Percentiles rank a stretch among this genome's conserved stretches.
phyloP scores from a whole-genome alignment of 1,140 invertebrate species.

The Macrobrachium rosenbergii region DNA sequence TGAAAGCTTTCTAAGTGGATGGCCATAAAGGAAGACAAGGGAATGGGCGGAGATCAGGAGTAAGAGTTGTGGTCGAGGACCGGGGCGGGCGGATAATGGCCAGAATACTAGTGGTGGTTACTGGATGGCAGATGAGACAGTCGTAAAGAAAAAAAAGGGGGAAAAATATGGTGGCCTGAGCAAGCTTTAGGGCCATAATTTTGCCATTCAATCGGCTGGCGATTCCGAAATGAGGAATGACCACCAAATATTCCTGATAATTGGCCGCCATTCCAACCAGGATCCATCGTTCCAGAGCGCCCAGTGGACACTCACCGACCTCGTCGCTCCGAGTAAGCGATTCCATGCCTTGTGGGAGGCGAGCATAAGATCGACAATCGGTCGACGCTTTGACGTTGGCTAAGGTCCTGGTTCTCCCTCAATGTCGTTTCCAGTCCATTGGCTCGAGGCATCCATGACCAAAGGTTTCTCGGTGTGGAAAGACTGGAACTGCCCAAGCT shows the following conservation, averaged over 20 bases:
- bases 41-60: background rate
- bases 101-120: no score
- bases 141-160: background rate
- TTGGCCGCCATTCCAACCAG: slow-evolving; percentile 56
- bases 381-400: background rate
- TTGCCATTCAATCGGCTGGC: slow-evolving; percentile 42
- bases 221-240: slow-evolving; percentile 58
- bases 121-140: background rate
- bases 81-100: no score
- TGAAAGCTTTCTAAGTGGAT: background rate
- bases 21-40: background rate
- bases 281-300: slow-evolving; percentile 42
- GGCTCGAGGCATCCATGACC: slow-evolving; percentile 55
- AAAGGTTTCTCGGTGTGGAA: slow-evolving; percentile 51
- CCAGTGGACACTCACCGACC: slow-evolving; percentile 43
- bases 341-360: no score
- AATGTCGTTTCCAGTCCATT: slow-evolving; percentile 51
- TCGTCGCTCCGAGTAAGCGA: background rate
- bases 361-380: background rate
- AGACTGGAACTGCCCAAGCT: slow-evolving; percentile 56
- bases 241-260: slow-evolving; percentile 59
- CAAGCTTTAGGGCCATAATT: slow-evolving; percentile 26
- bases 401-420: slow-evolving; percentile 7
- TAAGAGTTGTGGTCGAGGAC: background rate
- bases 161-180: no score